These are phyloP conservation scores for Sinhomidia bicolor DNA, from an alignment of 2,888 invertebrate species.

Conservation along the genomic window DNA sequence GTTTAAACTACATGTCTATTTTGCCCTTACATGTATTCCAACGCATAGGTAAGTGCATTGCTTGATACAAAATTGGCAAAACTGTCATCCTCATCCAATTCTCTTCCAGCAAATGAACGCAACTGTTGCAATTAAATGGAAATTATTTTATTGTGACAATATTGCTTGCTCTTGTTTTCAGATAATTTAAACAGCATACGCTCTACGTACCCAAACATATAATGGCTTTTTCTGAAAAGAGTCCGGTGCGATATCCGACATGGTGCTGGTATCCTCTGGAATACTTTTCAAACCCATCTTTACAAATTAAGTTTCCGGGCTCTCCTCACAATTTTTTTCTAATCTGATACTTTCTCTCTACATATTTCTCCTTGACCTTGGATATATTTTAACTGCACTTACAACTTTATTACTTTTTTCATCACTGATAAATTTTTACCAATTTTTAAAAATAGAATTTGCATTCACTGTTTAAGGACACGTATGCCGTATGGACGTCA, in stretches of 20 bases:
- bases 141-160: not conserved
- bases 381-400: no score
- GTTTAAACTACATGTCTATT: not conserved
- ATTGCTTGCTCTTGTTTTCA: not conserved
- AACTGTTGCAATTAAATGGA: slow-evolving; percentile 50
- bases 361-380: no score
- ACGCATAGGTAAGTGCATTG: slow-evolving; percentile 78
- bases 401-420: no score
- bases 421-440: no score
- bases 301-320: not conserved
- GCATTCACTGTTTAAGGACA: no score
- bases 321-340: not conserved
- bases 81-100: slow-evolving; percentile 76
- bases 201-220: slow-evolving; percentile 76
- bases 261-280: slow-evolving; percentile 42
- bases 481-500: no score
- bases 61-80: slow-evolving; percentile 78
- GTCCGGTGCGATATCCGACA: slow-evolving; percentile 62
- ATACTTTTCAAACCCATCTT: slow-evolving; percentile 67
- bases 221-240: slow-evolving; percentile 73
- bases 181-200: not conserved
- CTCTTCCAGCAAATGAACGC: slow-evolving; percentile 78
- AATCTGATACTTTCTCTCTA: not conserved
- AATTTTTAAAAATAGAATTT: no score
- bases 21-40: slow-evolving; percentile 79